Evolutionary conservation across 2,797 vertebrate species (phyloP).

Genomic region (Poecilia gillii): DNA sequence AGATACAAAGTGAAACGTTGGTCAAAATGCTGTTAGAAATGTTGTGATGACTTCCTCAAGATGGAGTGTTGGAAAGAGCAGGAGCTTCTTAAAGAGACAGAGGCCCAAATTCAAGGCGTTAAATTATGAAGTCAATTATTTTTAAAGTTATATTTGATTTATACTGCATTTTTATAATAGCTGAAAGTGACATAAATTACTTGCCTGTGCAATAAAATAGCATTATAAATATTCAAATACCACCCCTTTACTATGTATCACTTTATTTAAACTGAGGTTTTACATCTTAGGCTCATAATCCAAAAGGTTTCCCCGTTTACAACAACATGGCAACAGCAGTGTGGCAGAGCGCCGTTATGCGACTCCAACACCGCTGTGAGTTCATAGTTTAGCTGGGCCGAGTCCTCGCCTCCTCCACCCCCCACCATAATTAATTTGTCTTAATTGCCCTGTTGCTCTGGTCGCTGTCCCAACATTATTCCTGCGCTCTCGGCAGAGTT

Average conservation of each 20-base stretch:
- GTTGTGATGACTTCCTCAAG: too few species aligned
- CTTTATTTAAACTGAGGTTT: not conserved
- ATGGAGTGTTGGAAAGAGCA: too few species aligned
- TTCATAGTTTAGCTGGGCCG: constrained; percentile 49
- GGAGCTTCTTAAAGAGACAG: too few species aligned
- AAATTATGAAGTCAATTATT: too few species aligned
- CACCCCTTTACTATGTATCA: not conserved
- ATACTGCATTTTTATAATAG: too few species aligned
- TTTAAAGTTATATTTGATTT: too few species aligned
- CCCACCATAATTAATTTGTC: constrained; percentile 77
- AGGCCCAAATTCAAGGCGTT: too few species aligned
- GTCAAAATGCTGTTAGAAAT: too few species aligned
- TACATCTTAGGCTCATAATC: constrained; percentile 53
- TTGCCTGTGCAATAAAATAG: not conserved
- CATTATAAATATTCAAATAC: not conserved
- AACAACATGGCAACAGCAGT: constrained; percentile 64
- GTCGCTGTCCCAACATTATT: constrained; percentile 73
- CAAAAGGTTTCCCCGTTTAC: constrained; percentile 56
- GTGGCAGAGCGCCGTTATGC: constrained; percentile 30
- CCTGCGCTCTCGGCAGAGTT: constrained; percentile 70
- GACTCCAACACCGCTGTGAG: constrained; percentile 52
- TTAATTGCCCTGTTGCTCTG: constrained; percentile 80
- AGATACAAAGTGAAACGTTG: too few species aligned
- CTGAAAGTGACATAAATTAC: not conserved
- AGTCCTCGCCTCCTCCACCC: constrained; percentile 11